Conservation (phyloP, 2,113 vertebrate species). For the Synchiropus splendidus region DNA sequence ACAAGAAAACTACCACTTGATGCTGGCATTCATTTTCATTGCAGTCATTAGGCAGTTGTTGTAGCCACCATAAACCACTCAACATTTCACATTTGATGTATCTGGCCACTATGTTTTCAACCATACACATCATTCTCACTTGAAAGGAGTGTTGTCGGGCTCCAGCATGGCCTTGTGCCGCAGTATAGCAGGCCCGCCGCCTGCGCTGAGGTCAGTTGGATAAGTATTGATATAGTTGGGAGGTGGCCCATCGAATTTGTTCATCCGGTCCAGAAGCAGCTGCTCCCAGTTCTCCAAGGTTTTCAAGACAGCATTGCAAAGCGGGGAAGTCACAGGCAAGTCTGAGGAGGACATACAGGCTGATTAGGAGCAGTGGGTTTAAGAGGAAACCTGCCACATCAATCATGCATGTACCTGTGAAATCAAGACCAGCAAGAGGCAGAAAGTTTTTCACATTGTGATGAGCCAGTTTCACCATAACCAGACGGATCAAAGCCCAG, state of each 20-base stretch:
- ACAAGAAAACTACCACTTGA: too few species aligned
- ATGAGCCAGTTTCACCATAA: constrained; percentile 87
- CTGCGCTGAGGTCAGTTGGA: constrained; percentile 74
- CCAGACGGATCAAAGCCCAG: constrained; percentile 90
- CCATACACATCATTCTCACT: constrained; percentile 63
- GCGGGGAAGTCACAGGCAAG: constrained; percentile 85
- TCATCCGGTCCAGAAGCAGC: constrained; percentile 84
- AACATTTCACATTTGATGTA: too few species aligned
- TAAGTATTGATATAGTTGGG: constrained; percentile 92
- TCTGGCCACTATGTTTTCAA: too few species aligned
- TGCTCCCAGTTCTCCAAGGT: constrained; percentile 95
- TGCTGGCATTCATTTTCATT: too few species aligned
- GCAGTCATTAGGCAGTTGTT: too few species aligned
- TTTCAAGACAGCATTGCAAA: constrained; percentile 86
- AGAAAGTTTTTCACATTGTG: constrained; percentile 91
- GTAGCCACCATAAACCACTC: too few species aligned
- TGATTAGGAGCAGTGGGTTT: not conserved
- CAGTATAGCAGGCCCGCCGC: constrained; percentile 81
- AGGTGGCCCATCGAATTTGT: constrained; percentile 89
- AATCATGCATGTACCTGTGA: constrained; percentile 69
- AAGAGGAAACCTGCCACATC: not conserved
- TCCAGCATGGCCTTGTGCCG: constrained; percentile 97
- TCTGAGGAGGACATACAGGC: constrained; percentile 66
- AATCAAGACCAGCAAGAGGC: constrained; percentile 88
- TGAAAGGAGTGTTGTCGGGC: constrained; percentile 97